Base-by-base conservation (phyloP, 2,797 vertebrate species). In the Hirundo rustica region DNA sequence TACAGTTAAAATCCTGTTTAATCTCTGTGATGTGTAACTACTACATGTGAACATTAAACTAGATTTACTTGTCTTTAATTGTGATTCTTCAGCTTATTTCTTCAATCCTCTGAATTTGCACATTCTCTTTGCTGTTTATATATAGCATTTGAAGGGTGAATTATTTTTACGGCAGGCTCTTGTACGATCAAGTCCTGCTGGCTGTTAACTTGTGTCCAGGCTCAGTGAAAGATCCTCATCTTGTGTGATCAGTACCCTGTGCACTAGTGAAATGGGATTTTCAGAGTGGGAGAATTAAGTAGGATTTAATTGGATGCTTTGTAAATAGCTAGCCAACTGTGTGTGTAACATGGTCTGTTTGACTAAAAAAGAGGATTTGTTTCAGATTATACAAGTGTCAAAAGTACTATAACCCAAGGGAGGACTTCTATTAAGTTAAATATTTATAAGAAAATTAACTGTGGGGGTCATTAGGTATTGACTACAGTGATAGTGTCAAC, bases 1-100 rank as follows among this genome's bases (percentile, higher is more conserved):
- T 97, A 97, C 85, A 84, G 80, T 96, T 96, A 97, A 97, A 97
- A 97, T 96, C 95, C 97, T 98, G 97, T 98, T 97, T 95, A 95
- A 96, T 97, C 91, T 98, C 96, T 97, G 98, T 98, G 98, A 96
- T 98, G 95, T 98, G 97, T 97, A 98, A 98, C 96, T 97, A 97
- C 97, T 98, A 97, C 97, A 96, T 98, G 98, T 98, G 97, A 98
- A 96, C 96, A 98, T 98, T 98, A 98, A 98, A 98, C 97, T 98
- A 98, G 97, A 98, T 97, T 97, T 97, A 97, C 94, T 92, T 97
- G 98, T 97, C 96, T 97, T 93, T 92, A 95, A 97, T 95, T 95
- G 96, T 98, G 97, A 97, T 97, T 97, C 89, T 97, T 97, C 97
- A 97, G 95, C 97, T 98, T 96, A 82, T 98, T 98, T 98, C 95